Base-by-base conservation (phyloP, 2,113 vertebrate species). In the Platysteira castanea region DNA sequence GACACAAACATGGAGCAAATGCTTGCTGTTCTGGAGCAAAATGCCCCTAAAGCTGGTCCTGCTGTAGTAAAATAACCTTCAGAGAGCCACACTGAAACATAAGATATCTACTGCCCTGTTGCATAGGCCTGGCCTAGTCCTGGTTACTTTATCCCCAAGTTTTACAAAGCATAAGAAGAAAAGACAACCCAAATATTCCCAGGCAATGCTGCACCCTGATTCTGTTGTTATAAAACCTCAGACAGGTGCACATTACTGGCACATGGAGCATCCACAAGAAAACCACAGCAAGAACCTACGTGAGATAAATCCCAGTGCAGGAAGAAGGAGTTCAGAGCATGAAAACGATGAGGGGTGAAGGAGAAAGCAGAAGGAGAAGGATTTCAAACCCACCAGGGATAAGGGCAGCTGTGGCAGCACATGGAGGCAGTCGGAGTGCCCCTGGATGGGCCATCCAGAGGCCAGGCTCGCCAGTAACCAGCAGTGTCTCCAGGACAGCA, bases 401-500 rank as follows among this genome's bases (percentile, higher is more conserved):
- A 49, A 80, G 31, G 20, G 13, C 57, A 52, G 33, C 37, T 13
- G 2, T 63, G 73, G 65, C 42, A 73, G 85, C 41, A 50, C 16
- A 8, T 1, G 8, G 52, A 41, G 80, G 84, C 71, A 41, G 1
- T 22, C 0, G 0, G 15, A 46, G 70, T 47, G 67, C 11, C 84
- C 46, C 84, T 54, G 87, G 63, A 88, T 64, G 57, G 74, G 87
- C 77, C 54, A 44, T 63, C 54, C 82, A 68, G 56, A 18, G 82
- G 69, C 84, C 93, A 90, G n/a, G 30, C 64, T 90, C 65, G 33
- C 57, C 24, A 17, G 50, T 16, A 39, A 82, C 26, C 93, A 77
- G 56, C 13, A 71, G 4, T 54, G 80, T 79, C 78, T 87, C 81
- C 1, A 84, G 89, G 80, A 86, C 2, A 35, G 76, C 96, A 96